A percentile compares a stretch with the other conserved stretches of the same genome.
phyloP scores from a whole-genome alignment of 2,888 invertebrate genomes.

The Eutolmus rufibarbis region DNA sequence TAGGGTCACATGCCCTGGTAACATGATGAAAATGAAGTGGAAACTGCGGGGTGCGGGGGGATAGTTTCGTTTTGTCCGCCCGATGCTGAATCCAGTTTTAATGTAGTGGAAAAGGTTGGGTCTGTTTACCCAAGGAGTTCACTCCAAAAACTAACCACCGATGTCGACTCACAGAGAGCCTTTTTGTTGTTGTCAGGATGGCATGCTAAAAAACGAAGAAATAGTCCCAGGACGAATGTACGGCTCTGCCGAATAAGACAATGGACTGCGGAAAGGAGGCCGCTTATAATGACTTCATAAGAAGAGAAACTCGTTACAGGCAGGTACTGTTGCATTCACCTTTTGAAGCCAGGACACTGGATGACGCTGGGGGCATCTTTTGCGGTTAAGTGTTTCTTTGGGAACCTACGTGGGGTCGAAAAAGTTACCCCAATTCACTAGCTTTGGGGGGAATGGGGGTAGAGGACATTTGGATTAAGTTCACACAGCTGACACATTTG shows the following conservation, averaged over 20 bases:
- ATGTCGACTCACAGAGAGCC: neutral
- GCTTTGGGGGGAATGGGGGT: neutral
- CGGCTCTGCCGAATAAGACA: neutral
- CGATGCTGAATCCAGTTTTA: neutral
- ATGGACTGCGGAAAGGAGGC: neutral
- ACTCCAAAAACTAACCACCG: neutral
- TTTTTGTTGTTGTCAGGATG: neutral
- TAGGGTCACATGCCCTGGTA: neutral
- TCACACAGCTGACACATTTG: neutral
- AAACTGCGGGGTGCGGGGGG: neutral
- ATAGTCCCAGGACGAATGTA: neutral
- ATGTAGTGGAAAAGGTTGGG: neutral
- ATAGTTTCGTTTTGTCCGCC: neutral
- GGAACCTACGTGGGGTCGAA: neutral
- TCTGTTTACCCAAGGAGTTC: neutral
- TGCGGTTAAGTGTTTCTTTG: neutral
- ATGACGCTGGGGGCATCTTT: neutral
- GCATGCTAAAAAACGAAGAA: neutral
- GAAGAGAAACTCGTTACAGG: neutral
- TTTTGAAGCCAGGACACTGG: neutral
- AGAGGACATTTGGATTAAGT: neutral
- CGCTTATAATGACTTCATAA: neutral
- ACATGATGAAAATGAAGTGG: neutral
- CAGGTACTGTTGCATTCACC: neutral
- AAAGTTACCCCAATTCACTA: neutral